Conservation (phyloP, 2,888 invertebrate genomes). For the Morpho achilles region DNA sequence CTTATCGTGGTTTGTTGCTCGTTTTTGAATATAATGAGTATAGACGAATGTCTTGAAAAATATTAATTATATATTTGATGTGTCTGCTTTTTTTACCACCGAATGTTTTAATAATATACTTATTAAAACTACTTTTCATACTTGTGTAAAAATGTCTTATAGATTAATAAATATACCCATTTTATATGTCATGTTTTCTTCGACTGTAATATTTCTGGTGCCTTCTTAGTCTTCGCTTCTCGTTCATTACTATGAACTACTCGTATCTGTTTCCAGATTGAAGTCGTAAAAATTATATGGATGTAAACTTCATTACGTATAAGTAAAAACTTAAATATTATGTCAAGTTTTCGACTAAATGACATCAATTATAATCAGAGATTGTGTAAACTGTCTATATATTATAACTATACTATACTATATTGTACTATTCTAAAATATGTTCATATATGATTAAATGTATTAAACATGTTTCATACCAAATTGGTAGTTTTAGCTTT, state of each 20-base stretch:
- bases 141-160: slow-evolving; percentile 6
- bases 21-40: too few relatives aligned
- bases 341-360: slow-evolving; percentile 21
- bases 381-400: slow-evolving; percentile 28
- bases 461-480: slow-evolving; percentile 41
- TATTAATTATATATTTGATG: background rate
- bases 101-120: slow-evolving; percentile 10
- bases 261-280: slow-evolving; percentile 4
- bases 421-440: slow-evolving; percentile 23
- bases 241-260: slow-evolving; percentile 4
- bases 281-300: slow-evolving; percentile 3
- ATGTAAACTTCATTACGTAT: slow-evolving; percentile 12
- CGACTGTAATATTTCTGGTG: slow-evolving; percentile 7
- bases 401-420: slow-evolving; percentile 14
- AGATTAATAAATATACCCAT: background rate
- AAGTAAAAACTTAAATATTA: slow-evolving; percentile 14
- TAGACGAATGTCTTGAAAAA: too few relatives aligned
- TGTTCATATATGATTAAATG: slow-evolving; percentile 21
- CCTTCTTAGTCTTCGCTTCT: slow-evolving; percentile 5
- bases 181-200: slow-evolving; percentile 4
- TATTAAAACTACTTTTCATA: background rate
- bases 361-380: slow-evolving; percentile 17
- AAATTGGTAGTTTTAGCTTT: slow-evolving; percentile 47
- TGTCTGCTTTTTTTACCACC: slow-evolving; percentile 12
- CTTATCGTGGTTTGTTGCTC: too few relatives aligned